These are phyloP conservation scores for Drosophila sordidula DNA, from an alignment of 2,888 invertebrate species.

Conservation along the genomic window DNA sequence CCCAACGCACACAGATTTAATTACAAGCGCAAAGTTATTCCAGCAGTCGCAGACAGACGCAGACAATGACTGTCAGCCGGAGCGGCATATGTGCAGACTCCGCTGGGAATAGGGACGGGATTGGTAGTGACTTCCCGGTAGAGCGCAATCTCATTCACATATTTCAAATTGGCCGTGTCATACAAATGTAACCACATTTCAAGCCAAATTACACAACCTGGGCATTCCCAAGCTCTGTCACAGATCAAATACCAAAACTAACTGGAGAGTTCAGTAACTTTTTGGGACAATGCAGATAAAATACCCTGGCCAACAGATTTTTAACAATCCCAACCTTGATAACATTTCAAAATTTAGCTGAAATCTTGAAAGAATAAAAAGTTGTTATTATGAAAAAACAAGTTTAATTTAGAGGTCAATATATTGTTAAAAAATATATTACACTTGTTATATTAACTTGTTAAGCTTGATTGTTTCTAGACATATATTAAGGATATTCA, in stretches of 20 bases:
- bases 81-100: neutral
- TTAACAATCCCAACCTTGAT: no score
- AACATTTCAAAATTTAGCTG: neutral
- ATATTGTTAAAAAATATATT: no score
- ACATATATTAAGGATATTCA: no score
- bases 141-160: constrained; percentile 9
- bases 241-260: neutral
- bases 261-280: no score
- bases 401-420: no score
- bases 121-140: constrained; percentile 2
- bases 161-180: constrained; percentile 29
- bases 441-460: no score
- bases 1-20: constrained; percentile 24
- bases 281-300: neutral
- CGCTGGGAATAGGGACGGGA: neutral
- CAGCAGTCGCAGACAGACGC: constrained; percentile 3
- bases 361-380: no score
- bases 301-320: neutral
- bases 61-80: constrained; percentile 15
- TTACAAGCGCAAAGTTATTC: constrained; percentile 29
- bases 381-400: no score
- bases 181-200: constrained; percentile 28
- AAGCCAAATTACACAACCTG: constrained; percentile 19
- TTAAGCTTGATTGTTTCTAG: no score
- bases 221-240: neutral